These are phyloP conservation scores for Pristis pectinata DNA, from an alignment of 2,797 vertebrate species.

Conservation along the genomic window DNA sequence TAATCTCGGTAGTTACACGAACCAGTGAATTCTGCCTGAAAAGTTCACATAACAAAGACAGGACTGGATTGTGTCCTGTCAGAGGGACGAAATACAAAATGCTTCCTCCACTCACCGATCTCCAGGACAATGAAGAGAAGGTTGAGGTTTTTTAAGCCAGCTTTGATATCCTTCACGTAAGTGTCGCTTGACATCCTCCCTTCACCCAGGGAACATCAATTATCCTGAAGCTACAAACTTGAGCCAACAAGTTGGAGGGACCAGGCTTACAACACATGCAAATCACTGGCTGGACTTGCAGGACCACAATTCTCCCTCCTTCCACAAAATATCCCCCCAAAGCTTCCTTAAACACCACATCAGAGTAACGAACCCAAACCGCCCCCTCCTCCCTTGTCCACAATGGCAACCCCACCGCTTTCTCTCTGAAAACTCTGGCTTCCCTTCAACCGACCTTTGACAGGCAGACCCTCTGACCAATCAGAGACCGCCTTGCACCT, in stretches of 20 bases:
- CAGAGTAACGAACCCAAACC: neutral
- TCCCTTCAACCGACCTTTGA: neutral
- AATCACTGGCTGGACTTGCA: neutral
- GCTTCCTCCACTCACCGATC: constrained; percentile 57
- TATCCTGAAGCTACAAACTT: neutral
- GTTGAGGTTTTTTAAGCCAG: constrained; percentile 74
- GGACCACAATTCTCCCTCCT: neutral
- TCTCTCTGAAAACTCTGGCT: neutral
- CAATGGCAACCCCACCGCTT: neutral
- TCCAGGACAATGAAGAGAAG: constrained; percentile 77
- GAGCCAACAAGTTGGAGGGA: neutral
- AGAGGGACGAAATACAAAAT: neutral
- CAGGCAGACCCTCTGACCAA: neutral
- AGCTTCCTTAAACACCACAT: neutral
- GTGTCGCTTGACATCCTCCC: constrained; percentile 68
- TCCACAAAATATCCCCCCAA: neutral
- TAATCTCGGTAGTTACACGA: neutral
- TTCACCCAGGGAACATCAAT: neutral
- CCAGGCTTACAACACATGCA: neutral
- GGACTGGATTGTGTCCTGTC: neutral
- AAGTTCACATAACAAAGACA: neutral
- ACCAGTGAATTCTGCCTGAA: neutral
- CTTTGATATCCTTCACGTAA: constrained; percentile 73
- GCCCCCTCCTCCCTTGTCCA: neutral
- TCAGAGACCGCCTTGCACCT: neutral